Conservation (phyloP, 2,888 invertebrate species). For the Colletes collaris region DNA sequence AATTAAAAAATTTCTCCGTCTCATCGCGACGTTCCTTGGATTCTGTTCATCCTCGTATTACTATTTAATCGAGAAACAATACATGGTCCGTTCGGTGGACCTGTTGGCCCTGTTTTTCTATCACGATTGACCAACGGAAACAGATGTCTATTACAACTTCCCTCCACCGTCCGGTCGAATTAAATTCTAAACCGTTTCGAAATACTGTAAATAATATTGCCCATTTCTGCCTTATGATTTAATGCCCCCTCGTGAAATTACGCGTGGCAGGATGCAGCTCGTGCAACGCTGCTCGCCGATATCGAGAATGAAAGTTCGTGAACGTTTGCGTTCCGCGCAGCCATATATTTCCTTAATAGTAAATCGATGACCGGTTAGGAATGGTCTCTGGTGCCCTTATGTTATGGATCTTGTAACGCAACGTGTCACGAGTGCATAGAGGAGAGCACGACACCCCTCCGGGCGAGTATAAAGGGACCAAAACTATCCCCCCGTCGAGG, state of each 20-base stretch:
- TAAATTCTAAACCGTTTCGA: too few species aligned
- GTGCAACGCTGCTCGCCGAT: not conserved
- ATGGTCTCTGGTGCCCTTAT: conserved; percentile 24
- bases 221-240: conserved; percentile 17
- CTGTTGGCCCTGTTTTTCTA: too few species aligned
- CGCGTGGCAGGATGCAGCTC: conserved; percentile 4
- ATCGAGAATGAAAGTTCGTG: conserved; percentile 7
- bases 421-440: conserved; percentile 44
- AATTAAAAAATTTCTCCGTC: conserved; percentile 35
- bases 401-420: conserved; percentile 47
- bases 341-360: conserved; percentile 47
- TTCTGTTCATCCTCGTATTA: conserved; percentile 1
- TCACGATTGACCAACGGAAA: too few species aligned
- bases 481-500: conserved; percentile 65
- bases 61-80: too few species aligned
- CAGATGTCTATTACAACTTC: too few species aligned
- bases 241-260: conserved; percentile 18
- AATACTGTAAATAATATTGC: too few species aligned
- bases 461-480: conserved; percentile 59
- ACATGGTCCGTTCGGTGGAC: too few species aligned
- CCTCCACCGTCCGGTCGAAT: too few species aligned
- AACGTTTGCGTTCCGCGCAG: conserved; percentile 28
- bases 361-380: conserved; percentile 50
- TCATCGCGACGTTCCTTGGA: conserved; percentile 8
- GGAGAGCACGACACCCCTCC: conserved; percentile 44